Base-by-base conservation (phyloP, 2,113 vertebrate species). In the Xenopus laevis region DNA sequence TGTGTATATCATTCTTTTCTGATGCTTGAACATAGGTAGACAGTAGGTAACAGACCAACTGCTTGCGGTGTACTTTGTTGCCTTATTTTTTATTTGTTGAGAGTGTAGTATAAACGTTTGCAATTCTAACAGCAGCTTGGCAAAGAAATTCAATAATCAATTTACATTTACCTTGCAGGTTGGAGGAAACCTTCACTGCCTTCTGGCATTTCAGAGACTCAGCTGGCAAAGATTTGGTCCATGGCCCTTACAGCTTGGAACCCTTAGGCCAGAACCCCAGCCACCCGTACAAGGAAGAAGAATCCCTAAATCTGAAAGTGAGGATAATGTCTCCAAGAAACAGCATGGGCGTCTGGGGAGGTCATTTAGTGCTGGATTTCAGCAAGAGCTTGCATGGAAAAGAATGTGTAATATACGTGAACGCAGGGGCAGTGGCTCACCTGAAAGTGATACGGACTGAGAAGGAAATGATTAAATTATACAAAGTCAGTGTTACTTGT, bases 201-300 rank as follows among this genome's bases (percentile, higher is more conserved):
- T 99, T 85, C 95, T 99, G 88, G 94, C 96, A 63, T 98, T 98
- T 83, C 97, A 99, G 85, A 93, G 93, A 92, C 94, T 98, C 62
- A 92, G 90, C 70, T 98, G 96, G 97, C 96, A 98, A 82, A 95
- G 94, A 81, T 92, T 99, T 73, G 95, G 94, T 68, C 93, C 96
- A 79, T 99, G 97, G 96, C 94, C 93, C 62, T 88, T 96, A 77
- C 95, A 95, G 45, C 84, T 97, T 87, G 96, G 96, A 85, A 96
- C 91, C 18, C 82, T 95, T 71, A 91, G 91, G 16, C 92, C 94
- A 72, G 94, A 97, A 75, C 85, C 88, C 55, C 89, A 87, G 65
- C 86, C 91, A 65, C 81, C 89, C 46, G 73, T 85, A 61, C 69
- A 87, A 2, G 89, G 88, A 64, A 89, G 86, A 45, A 89, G 88